Evolutionary conservation across 1,140 invertebrate species (phyloP), one percentile per base, ranked within the genome.

Genomic region (Tenebrio molitor): DNA sequence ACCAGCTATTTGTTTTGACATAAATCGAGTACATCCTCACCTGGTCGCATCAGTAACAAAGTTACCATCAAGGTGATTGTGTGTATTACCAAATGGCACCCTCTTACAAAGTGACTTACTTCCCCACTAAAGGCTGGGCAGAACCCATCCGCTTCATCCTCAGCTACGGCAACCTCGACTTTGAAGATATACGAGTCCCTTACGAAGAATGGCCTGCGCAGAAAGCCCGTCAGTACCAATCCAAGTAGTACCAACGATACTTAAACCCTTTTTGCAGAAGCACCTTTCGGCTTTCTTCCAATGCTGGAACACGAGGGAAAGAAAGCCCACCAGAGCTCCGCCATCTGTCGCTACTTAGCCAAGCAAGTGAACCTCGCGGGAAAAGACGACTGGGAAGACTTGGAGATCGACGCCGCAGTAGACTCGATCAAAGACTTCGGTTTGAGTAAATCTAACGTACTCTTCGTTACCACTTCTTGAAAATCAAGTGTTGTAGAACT

Each of bases 221-320:
- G 0, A 91, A 91, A 75, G 69, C 77, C 15, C 76, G 80, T 82
- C n/a, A 77, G 85, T 53, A 53, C 6, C n/a, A 44, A 44, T 33
- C 29, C 4, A 33, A 4, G 29, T 33, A 39, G 2, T 12, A 7
- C n/a, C 36, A 39, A 3, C 1, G 7, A 39, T 8, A 39, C 25
- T 29, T 29, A 7, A 39, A n/a, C 12, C 1, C 0, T 12, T 1
- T 50, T 69, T 68, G 0, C 53, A 91, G 91, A 82, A 14, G 89
- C 87, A 82, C 92, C 92, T 16, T 92, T 90, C 82, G 92, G 91
- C 4, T 89, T 92, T 81, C 81, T 93, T 41, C 93, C 93, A 0
- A 84, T 93, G 5, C 80, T 94, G 46, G 90, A 92, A 79, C 83
- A 91, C 7, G 89, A 94, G 78, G 92, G 89, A 6, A 89, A 90